Evolutionary conservation across 2,113 vertebrate species (phyloP).

Genomic region (Agapornis roseicollis): DNA sequence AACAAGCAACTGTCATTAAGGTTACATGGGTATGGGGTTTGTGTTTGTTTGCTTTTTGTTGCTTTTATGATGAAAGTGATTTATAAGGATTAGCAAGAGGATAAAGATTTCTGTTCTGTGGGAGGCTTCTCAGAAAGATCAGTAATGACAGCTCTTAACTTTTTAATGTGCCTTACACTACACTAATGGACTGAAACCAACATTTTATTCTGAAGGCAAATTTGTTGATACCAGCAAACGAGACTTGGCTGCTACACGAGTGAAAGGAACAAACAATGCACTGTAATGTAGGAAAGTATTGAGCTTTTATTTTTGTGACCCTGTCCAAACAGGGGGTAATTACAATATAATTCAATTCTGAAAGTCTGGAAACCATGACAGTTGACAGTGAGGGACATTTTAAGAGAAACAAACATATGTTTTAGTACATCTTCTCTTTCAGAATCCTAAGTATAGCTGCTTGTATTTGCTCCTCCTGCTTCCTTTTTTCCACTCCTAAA

Average conservation of each 20-base stretch:
- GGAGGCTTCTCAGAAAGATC: neutral
- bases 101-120: neutral
- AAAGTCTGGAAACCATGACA: neutral
- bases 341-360: conserved; percentile 5
- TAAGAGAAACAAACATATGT: neutral
- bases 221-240: neutral
- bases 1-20: neutral
- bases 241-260: neutral
- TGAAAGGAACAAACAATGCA: neutral
- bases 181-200: neutral
- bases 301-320: neutral
- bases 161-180: neutral
- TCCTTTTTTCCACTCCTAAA: neutral
- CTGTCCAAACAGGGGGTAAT: neutral
- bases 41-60: neutral
- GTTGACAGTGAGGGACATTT: neutral
- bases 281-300: neutral
- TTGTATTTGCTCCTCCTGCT: neutral
- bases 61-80: neutral
- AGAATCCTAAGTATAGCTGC: neutral
- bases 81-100: neutral
- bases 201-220: neutral
- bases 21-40: neutral
- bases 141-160: neutral
- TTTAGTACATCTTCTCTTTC: neutral